Conservation (phyloP, 2,113 vertebrate genomes). For the Scatophagus argus region DNA sequence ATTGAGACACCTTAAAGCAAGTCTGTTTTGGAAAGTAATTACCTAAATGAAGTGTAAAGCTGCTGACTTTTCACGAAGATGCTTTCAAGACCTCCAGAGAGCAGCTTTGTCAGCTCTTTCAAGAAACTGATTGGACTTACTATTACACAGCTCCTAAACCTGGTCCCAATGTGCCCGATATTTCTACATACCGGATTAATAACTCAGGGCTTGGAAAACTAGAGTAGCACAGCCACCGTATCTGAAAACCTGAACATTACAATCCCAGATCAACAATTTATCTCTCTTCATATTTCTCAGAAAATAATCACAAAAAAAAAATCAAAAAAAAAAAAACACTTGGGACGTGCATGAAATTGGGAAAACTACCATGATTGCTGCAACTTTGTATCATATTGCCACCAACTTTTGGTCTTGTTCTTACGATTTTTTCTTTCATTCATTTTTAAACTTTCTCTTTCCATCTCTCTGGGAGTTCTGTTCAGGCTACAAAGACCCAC, state of each 20-base stretch:
- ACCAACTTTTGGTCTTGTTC: not conserved
- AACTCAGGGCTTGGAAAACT: not conserved
- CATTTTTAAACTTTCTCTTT: not conserved
- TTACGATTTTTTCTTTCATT: not conserved
- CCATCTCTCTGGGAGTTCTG: not conserved
- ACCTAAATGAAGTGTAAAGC: too few relatives aligned
- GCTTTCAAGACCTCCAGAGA: not conserved
- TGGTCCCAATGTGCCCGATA: not conserved
- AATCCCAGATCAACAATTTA: not conserved
- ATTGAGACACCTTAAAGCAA: too few relatives aligned
- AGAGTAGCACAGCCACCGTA: not conserved
- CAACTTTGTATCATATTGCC: not conserved
- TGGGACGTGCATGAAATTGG: not conserved
- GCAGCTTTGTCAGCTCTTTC: not conserved
- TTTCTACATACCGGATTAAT: not conserved
- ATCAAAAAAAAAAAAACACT: too few relatives aligned
- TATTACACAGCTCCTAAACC: not conserved
- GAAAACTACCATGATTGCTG: not conserved
- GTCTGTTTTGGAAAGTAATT: too few relatives aligned
- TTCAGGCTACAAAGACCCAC: slow-evolving; percentile 19
- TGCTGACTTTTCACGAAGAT: not conserved
- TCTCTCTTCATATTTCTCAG: not conserved
- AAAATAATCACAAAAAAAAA: not conserved
- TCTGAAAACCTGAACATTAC: not conserved
- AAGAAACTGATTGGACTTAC: not conserved